phyloP scores from a whole-genome alignment of 2,888 invertebrate genomes.

The Epicampocera succincta region DNA sequence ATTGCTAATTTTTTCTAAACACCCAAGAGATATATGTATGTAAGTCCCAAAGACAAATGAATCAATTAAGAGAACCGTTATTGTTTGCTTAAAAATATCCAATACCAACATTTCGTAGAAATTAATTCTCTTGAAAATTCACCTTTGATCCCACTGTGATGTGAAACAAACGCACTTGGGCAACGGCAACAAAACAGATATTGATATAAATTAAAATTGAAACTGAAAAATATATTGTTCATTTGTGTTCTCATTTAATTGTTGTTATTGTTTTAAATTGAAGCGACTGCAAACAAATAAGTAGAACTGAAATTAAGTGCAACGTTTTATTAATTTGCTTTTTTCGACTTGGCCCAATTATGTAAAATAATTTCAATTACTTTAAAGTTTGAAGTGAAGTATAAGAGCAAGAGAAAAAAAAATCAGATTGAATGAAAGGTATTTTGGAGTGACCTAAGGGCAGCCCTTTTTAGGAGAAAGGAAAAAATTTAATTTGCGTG shows the following conservation, averaged over 20 bases:
- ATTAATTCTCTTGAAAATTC: too few relatives aligned
- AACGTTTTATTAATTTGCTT: slow-evolving; percentile 10
- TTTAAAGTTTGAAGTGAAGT: neutral
- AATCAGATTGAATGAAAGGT: too few relatives aligned
- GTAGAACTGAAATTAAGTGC: slow-evolving; percentile 26
- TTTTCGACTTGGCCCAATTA: neutral
- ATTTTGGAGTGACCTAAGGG: too few relatives aligned
- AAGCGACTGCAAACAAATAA: slow-evolving; percentile 36
- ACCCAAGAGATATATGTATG: too few relatives aligned
- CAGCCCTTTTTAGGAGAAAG: too few relatives aligned
- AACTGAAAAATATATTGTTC: slow-evolving; percentile 2
- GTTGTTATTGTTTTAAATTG: slow-evolving; percentile 52
- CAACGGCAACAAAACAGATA: slow-evolving; percentile 34
- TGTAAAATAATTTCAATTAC: slow-evolving; percentile 16
- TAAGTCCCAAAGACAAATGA: too few relatives aligned
- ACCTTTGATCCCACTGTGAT: neutral
- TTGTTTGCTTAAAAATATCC: too few relatives aligned
- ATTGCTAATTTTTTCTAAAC: too few relatives aligned
- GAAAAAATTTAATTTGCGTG: too few relatives aligned
- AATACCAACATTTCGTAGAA: too few relatives aligned
- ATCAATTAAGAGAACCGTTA: too few relatives aligned
- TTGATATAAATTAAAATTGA: slow-evolving; percentile 26
- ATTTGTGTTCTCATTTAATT: slow-evolving; percentile 45
- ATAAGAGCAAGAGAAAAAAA: too few relatives aligned
- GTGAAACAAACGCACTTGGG: slow-evolving; percentile 1